These are phyloP conservation scores for Neodon shergylaensis DNA, from an alignment of 2,113 vertebrate genomes.

Conservation along the genomic window DNA sequence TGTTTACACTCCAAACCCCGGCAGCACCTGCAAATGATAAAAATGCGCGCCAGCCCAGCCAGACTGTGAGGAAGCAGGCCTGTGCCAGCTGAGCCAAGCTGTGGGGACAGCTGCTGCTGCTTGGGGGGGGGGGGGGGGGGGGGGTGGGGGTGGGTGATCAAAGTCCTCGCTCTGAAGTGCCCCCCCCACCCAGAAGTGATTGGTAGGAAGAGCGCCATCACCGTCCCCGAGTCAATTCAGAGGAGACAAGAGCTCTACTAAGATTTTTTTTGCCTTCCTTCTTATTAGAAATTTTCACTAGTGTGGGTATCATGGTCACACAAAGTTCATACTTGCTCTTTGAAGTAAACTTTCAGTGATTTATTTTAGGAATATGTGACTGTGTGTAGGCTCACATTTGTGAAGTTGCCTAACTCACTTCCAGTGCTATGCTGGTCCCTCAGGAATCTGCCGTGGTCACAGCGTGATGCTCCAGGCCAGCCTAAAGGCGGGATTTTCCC, in stretches of 20 bases:
- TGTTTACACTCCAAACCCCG: slow-evolving; percentile 58
- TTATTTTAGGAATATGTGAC: neutral
- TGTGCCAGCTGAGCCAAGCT: slow-evolving; percentile 16
- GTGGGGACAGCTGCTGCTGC: neutral
- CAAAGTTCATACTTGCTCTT: neutral
- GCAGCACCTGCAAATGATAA: slow-evolving; percentile 68
- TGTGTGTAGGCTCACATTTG: neutral
- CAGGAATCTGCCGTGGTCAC: neutral
- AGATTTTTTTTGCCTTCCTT: neutral
- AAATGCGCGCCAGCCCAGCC: slow-evolving; percentile 65
- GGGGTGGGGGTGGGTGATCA: neutral
- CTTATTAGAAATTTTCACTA: neutral
- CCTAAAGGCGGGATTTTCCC: neutral
- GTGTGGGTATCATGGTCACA: neutral
- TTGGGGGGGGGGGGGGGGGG: neutral
- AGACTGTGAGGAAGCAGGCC: slow-evolving; percentile 51
- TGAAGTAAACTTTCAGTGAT: slow-evolving; percentile 26
- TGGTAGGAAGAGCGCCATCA: neutral
- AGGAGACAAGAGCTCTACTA: slow-evolving; percentile 1
- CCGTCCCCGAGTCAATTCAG: neutral
- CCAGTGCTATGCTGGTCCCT: neutral
- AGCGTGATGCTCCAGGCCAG: neutral
- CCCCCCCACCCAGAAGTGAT: neutral
- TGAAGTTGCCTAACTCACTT: neutral
- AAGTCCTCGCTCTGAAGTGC: neutral